Base-by-base conservation (phyloP, 2,113 vertebrate species). In the Callionymus lyra region DNA sequence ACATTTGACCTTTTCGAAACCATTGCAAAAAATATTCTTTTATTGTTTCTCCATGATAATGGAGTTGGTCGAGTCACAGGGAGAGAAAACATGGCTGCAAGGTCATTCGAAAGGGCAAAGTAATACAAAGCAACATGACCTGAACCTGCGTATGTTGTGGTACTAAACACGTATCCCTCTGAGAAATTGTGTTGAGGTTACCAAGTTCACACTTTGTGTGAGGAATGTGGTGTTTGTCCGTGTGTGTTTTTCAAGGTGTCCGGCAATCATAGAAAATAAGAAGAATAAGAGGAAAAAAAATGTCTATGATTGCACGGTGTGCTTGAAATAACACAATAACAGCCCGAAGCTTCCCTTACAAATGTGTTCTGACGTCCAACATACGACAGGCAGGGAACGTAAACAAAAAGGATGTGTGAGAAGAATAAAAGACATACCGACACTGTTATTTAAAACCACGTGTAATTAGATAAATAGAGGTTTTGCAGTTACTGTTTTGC, bases 301-400 rank as follows among this genome's bases (percentile, higher is more conserved):
- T 50, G 49, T 45, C 52, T 44, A 52, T 76, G 59, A 78, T 69
- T 78, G 70, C 50, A 65, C 50, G 41, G 63, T 58, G 65, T 68
- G 58, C 68, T 79, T 70, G 67, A 66, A 74, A 78, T 51, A 63
- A 72, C 44, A 58, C 48, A 41, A 65, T 59, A 79, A 75, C 66
- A 76, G 74, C 76, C 72, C 11, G 3, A 47, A 68, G 72, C 58
- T 15, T 56, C 60, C 60, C 49, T 61, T 43, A 55, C 48, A 52
- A 63, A 77, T 70, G 21, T 4, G 8, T 27, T 27, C 8, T 27
- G 21, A n/a, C n/a, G n/a, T 8, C 21, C 21, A 53, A 49, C 39
- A 51, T 59, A 64, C 70, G 72, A 51, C 43, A 68, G 49, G 17
- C 60, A 27, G 47, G 15, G 51, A 59, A 62, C 40, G 59, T 36